Percentiles rank a stretch among this genome's conserved stretches.
These are phyloP conservation scores for Salvelinus namaycush DNA, from an alignment of 2,113 vertebrate genomes.

Conservation along the genomic window DNA sequence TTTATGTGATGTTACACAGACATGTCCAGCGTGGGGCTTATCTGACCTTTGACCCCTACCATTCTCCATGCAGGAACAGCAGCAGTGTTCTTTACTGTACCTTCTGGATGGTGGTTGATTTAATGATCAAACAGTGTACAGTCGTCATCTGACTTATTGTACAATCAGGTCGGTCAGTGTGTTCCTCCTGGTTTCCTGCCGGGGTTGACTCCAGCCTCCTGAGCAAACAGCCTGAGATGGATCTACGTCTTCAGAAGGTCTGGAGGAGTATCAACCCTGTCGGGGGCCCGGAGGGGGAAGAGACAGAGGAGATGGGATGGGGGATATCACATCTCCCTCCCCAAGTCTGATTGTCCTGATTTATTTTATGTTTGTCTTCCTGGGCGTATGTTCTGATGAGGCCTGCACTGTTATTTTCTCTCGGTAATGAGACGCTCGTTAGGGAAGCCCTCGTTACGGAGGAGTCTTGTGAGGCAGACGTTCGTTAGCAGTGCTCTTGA, in stretches of 20 bases:
- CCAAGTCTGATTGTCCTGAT: constrained; percentile 24
- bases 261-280: constrained; percentile 40
- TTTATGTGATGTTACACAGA: constrained; percentile 5
- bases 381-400: constrained; percentile 9
- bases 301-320: constrained; percentile 3
- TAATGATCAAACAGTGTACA: not conserved
- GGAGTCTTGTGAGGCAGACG: not conserved
- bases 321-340: too few species aligned
- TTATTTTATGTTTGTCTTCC: constrained; percentile 33
- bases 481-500: constrained; percentile 10
- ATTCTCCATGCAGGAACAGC: constrained; percentile 25
- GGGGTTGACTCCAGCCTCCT: constrained; percentile 46
- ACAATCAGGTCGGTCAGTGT: constrained; percentile 47
- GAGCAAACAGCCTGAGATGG: constrained; percentile 54
- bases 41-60: constrained; percentile 23
- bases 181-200: constrained; percentile 44
- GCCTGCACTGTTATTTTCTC: not conserved
- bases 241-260: constrained; percentile 38
- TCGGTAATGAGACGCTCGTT: constrained; percentile 6
- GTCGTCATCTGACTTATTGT: constrained; percentile 39
- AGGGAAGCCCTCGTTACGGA: constrained; percentile 1
- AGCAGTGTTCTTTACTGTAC: constrained; percentile 14
- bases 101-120: constrained; percentile 28
- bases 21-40: constrained; percentile 5
- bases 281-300: constrained; percentile 20